Base-by-base conservation (phyloP, 1,140 invertebrate species). In the Listronotus bonariensis region DNA sequence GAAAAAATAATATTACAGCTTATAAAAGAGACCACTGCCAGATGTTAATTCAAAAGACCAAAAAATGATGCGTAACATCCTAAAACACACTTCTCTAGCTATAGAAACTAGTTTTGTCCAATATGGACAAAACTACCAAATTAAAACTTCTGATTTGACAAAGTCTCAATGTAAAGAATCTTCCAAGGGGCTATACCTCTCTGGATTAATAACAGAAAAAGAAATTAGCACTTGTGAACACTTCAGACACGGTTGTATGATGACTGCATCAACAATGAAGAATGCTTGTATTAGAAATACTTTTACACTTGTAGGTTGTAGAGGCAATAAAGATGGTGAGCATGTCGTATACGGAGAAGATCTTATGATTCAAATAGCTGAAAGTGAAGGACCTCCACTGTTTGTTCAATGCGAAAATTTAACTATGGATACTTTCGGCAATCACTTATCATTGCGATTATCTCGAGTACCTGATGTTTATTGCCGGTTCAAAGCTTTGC, bases 341-440 rank as follows among this genome's bases (percentile, higher is more conserved):
- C 43, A 43, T 36, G 67, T 76, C 9, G 54, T 72, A 45, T 78
- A 73, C 52, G 74, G 75, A 8, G 72, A 78, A 41, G 75, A 78
- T 48, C 59, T 77, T 9, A 74, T 72, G 32, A 69, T 78, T 6
- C 57, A 74, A 64, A 72, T 77, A 12, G 66, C 68, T 18, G 68
- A 70, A 34, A 68, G 57, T 46, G 59, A 43, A 18, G 58, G 49
- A 1, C 38, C 43, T 6, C 71, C 74, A 8, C 46, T 78, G 17
- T 78, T 73, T 53, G 52, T 78, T 7, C 76, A 75, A 55, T 76
- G 75, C 48, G 74, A 78, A 61, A 73, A 71, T 52, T 60, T 36
- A 6, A 69, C 63, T 14, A 66, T 69, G 10, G 68, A 69, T 17
- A 66, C 68, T 18, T 65, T 69, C 34, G 68, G 68, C 5, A 20